A percentile compares a stretch with the other conserved stretches of the same genome.
Evolutionary conservation across 92 coral and sea anemone species (phyloP).

Genomic region (Virgularia gustaviana): DNA sequence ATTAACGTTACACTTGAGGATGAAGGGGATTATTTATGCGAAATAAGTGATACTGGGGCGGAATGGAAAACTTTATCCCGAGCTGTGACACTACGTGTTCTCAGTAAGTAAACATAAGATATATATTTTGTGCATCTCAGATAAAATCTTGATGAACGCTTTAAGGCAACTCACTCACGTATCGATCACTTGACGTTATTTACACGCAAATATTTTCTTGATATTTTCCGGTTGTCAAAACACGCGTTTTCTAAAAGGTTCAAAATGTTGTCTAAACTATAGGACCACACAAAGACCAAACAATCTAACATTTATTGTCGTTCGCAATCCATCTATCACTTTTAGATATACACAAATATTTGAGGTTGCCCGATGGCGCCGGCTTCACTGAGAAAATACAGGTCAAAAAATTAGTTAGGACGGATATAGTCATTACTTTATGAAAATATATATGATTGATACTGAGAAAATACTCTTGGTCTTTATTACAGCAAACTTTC

Average conservation of each 20-base stretch:
- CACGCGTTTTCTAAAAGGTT: slow-evolving; percentile 4
- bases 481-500: no score
- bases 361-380: neutral
- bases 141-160: no score
- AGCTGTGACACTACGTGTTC: slow-evolving; percentile 27
- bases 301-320: slow-evolving; percentile 26
- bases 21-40: slow-evolving; percentile 34
- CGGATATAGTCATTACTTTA: no score
- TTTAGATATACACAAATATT: neutral
- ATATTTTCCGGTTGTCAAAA: slow-evolving; percentile 12
- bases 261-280: slow-evolving; percentile 20
- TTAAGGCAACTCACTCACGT: no score
- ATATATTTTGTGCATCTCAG: neutral
- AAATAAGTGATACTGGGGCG: slow-evolving; percentile 8
- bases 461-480: no score
- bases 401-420: no score
- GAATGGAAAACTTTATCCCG: slow-evolving; percentile 25
- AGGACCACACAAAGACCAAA: slow-evolving; percentile 32
- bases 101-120: slow-evolving; percentile 15
- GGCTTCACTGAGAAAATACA: no score
- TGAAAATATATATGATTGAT: no score
- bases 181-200: neutral
- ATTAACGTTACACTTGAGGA: slow-evolving; percentile 33
- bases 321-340: neutral
- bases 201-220: slow-evolving; percentile 3